A percentile compares a stretch with the other conserved stretches of the same genome.
Conservation (phyloP, 2,888 invertebrate species). For the Platycnemis pennipes region DNA sequence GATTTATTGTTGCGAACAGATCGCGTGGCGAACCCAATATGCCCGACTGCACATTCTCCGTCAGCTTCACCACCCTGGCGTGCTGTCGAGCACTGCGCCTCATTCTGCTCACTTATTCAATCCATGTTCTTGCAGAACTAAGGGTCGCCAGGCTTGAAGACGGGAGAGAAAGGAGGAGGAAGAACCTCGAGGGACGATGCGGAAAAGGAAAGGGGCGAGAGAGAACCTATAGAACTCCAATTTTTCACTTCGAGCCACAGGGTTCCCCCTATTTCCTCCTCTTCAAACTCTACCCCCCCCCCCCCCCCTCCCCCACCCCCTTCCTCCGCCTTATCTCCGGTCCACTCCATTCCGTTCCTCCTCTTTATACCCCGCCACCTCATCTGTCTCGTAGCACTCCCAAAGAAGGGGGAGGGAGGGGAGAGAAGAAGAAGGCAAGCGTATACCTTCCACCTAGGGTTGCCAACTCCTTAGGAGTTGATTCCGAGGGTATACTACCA, state of each 20-base stretch:
- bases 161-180: background rate
- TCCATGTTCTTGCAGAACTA: background rate
- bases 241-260: background rate
- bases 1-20: too few species aligned
- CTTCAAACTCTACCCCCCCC: background rate
- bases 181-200: background rate
- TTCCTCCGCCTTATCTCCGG: background rate
- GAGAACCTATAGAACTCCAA: constrained; percentile 26
- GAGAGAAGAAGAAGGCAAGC: background rate
- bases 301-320: background rate
- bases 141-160: background rate
- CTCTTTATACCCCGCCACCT: background rate
- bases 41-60: too few species aligned
- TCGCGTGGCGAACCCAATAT: too few species aligned
- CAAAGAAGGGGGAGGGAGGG: too few species aligned
- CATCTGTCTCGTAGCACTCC: background rate
- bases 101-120: background rate
- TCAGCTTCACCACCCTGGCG: too few species aligned
- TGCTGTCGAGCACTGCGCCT: too few species aligned
- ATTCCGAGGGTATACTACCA: too few species aligned
- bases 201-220: background rate
- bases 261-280: background rate
- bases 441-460: background rate
- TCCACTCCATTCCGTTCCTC: background rate
- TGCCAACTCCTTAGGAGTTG: too few species aligned